Evolutionary conservation across 2,888 invertebrate species (phyloP).

Genomic region (Drosophila tanythrix): DNA sequence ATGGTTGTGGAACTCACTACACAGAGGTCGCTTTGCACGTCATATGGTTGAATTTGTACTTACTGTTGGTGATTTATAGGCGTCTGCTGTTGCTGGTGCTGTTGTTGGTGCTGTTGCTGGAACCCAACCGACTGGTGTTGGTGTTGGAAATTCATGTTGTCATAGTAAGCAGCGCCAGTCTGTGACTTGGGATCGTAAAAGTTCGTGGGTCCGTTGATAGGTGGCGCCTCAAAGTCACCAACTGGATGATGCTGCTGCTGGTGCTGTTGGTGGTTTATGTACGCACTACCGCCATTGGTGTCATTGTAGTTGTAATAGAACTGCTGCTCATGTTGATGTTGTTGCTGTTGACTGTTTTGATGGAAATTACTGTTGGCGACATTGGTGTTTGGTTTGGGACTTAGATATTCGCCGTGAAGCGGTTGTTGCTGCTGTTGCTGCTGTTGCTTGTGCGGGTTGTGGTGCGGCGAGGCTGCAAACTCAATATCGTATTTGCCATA

Average conservation of each 20-base stretch:
- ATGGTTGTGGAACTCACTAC: background rate
- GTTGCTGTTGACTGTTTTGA: constrained; percentile 76
- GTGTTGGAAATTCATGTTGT: constrained; percentile 79
- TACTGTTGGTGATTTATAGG: constrained; percentile 67
- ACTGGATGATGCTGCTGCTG: constrained; percentile 72
- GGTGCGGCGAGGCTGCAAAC: constrained; percentile 71
- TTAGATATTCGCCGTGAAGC: constrained; percentile 78
- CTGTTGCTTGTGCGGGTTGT: constrained; percentile 66
- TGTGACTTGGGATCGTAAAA: constrained; percentile 83
- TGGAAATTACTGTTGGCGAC: constrained; percentile 67
- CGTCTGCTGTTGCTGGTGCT: constrained; percentile 58
- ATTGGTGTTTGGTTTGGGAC: constrained; percentile 76
- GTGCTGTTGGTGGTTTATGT: constrained; percentile 75
- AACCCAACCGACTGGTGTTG: constrained; percentile 70
- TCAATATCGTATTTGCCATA: constrained; percentile 84
- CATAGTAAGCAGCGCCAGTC: constrained; percentile 78
- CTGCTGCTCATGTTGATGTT: constrained; percentile 78
- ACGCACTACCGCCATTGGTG: constrained; percentile 72
- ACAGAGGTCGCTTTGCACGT: background rate
- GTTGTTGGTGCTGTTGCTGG: constrained; percentile 74
- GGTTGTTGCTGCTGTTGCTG: constrained; percentile 38
- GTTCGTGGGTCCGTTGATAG: constrained; percentile 76
- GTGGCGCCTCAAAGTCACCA: constrained; percentile 80
- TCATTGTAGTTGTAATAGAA: constrained; percentile 82
- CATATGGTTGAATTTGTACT: constrained; percentile 33